Conservation (phyloP, 1,140 invertebrate genomes). For the Arion vulgaris region DNA sequence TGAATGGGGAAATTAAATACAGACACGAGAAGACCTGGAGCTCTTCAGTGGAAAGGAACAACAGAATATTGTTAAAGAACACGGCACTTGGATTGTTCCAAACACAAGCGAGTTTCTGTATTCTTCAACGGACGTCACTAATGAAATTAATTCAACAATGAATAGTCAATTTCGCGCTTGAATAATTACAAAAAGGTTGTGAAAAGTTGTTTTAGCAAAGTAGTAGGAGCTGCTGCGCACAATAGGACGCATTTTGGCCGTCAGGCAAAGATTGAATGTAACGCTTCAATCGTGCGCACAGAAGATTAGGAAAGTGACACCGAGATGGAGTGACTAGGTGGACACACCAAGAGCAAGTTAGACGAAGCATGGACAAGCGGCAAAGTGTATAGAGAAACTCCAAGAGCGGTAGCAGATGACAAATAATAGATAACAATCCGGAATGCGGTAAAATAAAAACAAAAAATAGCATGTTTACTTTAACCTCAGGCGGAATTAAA, state of each 20-base stretch:
- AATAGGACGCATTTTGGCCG: slow-evolving; percentile 42
- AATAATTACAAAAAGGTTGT: slow-evolving; percentile 32
- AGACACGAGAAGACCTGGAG: background rate
- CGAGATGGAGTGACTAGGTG: slow-evolving; percentile 27
- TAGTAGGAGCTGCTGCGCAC: slow-evolving; percentile 19
- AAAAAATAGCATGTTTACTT: too few species aligned
- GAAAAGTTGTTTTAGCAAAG: slow-evolving; percentile 36
- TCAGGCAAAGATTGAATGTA: slow-evolving; percentile 21
- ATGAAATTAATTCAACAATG: slow-evolving; percentile 51
- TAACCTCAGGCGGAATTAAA: too few species aligned
- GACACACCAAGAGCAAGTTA: background rate
- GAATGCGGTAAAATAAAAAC: too few species aligned
- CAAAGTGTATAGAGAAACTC: too few species aligned
- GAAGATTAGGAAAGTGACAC: slow-evolving; percentile 41
- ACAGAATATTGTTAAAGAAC: background rate
- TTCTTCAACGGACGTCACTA: slow-evolving; percentile 27
- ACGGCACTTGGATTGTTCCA: background rate
- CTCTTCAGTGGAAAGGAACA: background rate
- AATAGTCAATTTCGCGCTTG: slow-evolving; percentile 42
- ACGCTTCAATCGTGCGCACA: slow-evolving; percentile 2
- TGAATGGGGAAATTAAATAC: background rate
- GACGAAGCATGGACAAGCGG: too few species aligned
- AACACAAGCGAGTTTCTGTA: slow-evolving; percentile 8
- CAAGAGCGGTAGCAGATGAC: too few species aligned
- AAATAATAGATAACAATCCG: too few species aligned